Evolutionary conservation across 2,797 vertebrate genomes (phyloP).

Genomic region (Lophura swinhoii): DNA sequence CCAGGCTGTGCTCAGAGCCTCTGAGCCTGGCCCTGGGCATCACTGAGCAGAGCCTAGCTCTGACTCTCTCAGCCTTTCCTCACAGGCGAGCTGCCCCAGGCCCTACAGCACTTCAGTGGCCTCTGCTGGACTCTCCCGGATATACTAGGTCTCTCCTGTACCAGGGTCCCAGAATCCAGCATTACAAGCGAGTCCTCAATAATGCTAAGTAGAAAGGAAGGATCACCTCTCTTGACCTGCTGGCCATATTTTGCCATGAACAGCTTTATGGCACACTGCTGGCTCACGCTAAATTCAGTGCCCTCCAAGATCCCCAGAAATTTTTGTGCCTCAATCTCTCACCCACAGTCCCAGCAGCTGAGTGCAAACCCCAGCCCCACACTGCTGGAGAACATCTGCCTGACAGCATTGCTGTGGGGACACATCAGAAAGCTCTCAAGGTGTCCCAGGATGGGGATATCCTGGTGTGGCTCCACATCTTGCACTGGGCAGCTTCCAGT

Average conservation of each 20-base stretch:
- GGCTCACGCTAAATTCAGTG: background rate
- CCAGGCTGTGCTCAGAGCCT: too few relatives aligned
- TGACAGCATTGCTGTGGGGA: rapidly evolving
- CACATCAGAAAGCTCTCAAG: rapidly evolving
- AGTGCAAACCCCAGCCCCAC: background rate
- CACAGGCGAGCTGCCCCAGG: background rate
- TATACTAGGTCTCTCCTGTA: background rate
- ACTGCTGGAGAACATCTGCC: background rate
- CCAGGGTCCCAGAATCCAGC: background rate
- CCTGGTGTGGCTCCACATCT: background rate
- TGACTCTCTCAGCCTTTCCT: background rate
- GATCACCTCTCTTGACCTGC: background rate
- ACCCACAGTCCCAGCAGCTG: background rate
- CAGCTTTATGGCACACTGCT: background rate
- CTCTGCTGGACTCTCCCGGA: background rate
- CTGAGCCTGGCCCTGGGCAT: too few relatives aligned
- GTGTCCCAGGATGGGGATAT: background rate
- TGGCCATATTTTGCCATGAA: background rate
- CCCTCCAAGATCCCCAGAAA: background rate
- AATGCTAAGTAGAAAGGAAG: background rate
- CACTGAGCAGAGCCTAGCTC: background rate
- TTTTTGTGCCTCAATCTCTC: background rate
- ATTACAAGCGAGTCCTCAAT: background rate
- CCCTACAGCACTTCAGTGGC: background rate
- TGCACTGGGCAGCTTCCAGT: background rate